phyloP scores from a whole-genome alignment of 2,797 vertebrate genomes.

The Rhynchotus rufescens region DNA sequence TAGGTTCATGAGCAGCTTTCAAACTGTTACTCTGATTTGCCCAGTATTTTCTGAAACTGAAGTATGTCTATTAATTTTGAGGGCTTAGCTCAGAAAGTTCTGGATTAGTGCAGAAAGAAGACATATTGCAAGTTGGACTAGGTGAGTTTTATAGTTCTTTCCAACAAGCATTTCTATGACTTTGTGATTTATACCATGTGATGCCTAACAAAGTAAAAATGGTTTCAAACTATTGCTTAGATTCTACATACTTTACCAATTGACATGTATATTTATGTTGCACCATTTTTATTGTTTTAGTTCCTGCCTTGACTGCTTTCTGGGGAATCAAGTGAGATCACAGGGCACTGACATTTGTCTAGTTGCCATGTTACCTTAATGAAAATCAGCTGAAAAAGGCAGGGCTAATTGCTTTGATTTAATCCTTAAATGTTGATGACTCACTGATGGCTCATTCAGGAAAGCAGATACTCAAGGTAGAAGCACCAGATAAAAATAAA shows the following conservation, averaged over 20 bases:
- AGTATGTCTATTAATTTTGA: background rate
- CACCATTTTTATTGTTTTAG: background rate
- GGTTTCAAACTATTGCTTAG: background rate
- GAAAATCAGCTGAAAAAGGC: conserved; percentile 57
- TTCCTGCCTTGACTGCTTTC: conserved; percentile 22
- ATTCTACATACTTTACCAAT: background rate
- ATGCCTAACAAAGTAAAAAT: background rate
- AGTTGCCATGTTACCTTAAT: conserved; percentile 42
- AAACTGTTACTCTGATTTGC: background rate
- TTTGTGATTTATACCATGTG: background rate
- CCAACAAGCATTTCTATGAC: background rate
- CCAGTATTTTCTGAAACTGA: accelerated
- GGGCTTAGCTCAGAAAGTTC: background rate
- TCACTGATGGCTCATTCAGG: conserved; percentile 51
- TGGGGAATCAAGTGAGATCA: background rate
- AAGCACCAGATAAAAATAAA: conserved; percentile 10
- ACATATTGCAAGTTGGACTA: background rate
- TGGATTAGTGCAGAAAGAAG: background rate
- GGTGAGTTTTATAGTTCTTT: background rate
- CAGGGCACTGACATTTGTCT: conserved; percentile 11
- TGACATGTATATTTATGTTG: background rate
- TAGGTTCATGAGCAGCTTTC: background rate
- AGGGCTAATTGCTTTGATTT: conserved; percentile 62
- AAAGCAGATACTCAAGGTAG: background rate
- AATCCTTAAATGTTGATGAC: conserved; percentile 44